These are phyloP conservation scores for Xestia xanthographa DNA, from an alignment of 2,888 invertebrate genomes.

Conservation along the genomic window DNA sequence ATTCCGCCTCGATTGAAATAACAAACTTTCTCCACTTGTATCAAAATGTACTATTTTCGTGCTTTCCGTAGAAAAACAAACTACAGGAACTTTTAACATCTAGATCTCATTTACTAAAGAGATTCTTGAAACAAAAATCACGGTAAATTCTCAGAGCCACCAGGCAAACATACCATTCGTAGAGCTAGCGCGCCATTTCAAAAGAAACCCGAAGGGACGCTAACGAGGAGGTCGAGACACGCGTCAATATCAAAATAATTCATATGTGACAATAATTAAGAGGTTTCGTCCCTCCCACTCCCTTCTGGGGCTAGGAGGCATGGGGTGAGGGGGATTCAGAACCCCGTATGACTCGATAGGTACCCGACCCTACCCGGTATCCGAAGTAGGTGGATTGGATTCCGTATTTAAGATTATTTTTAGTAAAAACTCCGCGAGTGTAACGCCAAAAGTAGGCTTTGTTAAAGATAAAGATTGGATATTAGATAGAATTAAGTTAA, in stretches of 20 bases:
- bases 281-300: slow-evolving; percentile 71
- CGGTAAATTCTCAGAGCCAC: slow-evolving; percentile 48
- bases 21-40: too few species aligned
- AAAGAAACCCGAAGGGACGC: slow-evolving; percentile 71
- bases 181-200: slow-evolving; percentile 58
- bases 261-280: slow-evolving; percentile 89
- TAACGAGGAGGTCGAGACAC: slow-evolving; percentile 72
- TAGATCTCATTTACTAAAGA: slow-evolving; percentile 37
- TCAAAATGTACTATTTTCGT: too few species aligned
- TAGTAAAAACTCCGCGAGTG: slow-evolving; percentile 46
- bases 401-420: slow-evolving; percentile 69
- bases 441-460: slow-evolving; percentile 36
- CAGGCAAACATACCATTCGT: slow-evolving; percentile 55
- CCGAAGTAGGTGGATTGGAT: slow-evolving; percentile 71
- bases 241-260: slow-evolving; percentile 88
- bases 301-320: slow-evolving; percentile 74
- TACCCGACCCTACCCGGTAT: slow-evolving; percentile 67
- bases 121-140: slow-evolving; percentile 49
- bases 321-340: slow-evolving; percentile 66
- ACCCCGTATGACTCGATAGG: slow-evolving; percentile 76
- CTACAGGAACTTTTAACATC: slow-evolving; percentile 15
- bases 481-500: neutral
- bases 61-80: slow-evolving; percentile 4
- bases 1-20: too few species aligned
- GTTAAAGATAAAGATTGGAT: slow-evolving; percentile 9